Evolutionary conservation across 2,888 invertebrate genomes (phyloP).

Genomic region (Polydrusus tereticollis): DNA sequence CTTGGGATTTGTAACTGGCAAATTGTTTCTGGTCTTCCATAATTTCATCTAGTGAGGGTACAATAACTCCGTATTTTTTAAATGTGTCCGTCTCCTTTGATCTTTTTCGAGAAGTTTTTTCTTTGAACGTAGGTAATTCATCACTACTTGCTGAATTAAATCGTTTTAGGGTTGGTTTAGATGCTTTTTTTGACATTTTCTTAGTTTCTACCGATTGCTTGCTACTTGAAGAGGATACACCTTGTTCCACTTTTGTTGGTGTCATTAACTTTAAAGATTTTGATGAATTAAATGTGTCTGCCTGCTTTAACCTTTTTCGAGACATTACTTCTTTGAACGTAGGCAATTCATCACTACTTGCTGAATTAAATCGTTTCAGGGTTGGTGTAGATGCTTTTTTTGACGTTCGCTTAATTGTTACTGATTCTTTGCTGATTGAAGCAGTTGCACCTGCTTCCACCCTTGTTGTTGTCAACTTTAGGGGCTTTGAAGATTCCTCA

Average conservation of each 20-base stretch:
- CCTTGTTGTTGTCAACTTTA: neutral
- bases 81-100: slow-evolving; percentile 48
- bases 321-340: slow-evolving; percentile 38
- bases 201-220: neutral
- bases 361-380: slow-evolving; percentile 42
- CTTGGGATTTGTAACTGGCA: slow-evolving; percentile 43
- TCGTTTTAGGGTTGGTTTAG: slow-evolving; percentile 28
- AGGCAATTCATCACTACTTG: slow-evolving; percentile 49
- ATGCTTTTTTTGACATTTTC: neutral
- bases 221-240: neutral
- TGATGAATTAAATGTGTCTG: slow-evolving; percentile 52
- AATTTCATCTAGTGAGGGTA: slow-evolving; percentile 55
- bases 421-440: neutral
- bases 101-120: slow-evolving; percentile 30
- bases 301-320: slow-evolving; percentile 36
- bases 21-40: slow-evolving; percentile 51
- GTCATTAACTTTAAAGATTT: neutral
- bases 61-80: slow-evolving; percentile 54
- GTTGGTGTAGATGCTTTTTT: slow-evolving; percentile 4
- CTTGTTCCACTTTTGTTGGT: neutral
- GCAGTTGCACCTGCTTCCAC: neutral
- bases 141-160: slow-evolving; percentile 46
- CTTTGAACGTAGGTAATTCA: slow-evolving; percentile 49
- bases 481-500: neutral
- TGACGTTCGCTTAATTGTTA: neutral